Evolutionary conservation across 2,888 invertebrate species (phyloP), one percentile per base, ranked within the genome.

Genomic region (Deilephila elpenor): DNA sequence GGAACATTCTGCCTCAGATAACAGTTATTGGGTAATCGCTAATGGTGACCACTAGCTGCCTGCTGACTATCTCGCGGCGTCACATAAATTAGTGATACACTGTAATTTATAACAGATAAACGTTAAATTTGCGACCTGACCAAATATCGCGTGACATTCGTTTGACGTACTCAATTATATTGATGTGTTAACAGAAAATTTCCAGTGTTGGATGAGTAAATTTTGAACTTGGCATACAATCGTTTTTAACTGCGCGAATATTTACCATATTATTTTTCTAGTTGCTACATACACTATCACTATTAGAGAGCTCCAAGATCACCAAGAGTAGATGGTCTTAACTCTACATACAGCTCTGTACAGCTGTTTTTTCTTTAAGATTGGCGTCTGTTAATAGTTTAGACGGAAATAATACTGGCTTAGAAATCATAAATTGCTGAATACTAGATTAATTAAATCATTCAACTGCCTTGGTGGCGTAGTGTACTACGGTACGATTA

Each of bases 11-110:
- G 83, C 78, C 79, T 20, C 20, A 83, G 91, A 92, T 92, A 91
- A 88, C 86, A 82, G 76, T 77, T 81, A 84, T 90, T 91, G 88
- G 85, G 89, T 86, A 90, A 90, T 86, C 86, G 83, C 78, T 83
- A 78, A 78, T 81, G 80, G 82, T 25, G 67, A 67, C 80, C 79
- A 74, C 77, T 78, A 77, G 73, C 73, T 61, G 78, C 86, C 83
- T 84, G 84, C 85, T 84, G 84, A 84, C 85, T 86, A 89, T 86
- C 86, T 87, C 82, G 77, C 79, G 77, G 77, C 77, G 75, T 75
- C 75, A 74, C 76, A 78, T 74, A 79, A 79, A 79, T 74, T 75
- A 77, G 53, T 73, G 19, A 70, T 73, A 77, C 76, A 80, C 75
- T 73, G 75, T 77, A 77, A 75, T 75, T 73, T 75, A 72, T 67